phyloP scores from a whole-genome alignment of 2,797 vertebrate genomes.

The Catamblyrhynchus diadema region DNA sequence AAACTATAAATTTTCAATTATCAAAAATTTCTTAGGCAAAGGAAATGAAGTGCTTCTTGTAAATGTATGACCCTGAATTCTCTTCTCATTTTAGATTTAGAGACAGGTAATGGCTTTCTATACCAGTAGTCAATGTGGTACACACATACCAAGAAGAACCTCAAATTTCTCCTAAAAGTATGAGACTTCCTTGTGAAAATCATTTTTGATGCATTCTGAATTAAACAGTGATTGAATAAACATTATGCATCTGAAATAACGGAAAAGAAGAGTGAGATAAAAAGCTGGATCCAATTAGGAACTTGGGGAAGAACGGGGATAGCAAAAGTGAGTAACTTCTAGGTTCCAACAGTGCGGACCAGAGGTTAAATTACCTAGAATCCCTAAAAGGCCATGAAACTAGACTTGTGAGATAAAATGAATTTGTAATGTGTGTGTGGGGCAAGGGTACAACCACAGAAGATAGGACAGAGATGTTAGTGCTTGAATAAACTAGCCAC shows the following conservation, averaged over 20 bases:
- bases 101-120: background rate
- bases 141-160: background rate
- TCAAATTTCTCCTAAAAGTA: background rate
- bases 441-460: rapidly evolving
- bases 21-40: background rate
- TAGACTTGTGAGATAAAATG: background rate
- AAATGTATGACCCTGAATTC: background rate
- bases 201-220: background rate
- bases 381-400: background rate
- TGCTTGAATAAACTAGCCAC: background rate
- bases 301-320: background rate
- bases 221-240: background rate
- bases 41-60: background rate
- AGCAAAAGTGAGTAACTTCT: background rate
- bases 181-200: background rate
- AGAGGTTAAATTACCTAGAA: background rate
- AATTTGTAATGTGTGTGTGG: background rate
- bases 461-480: background rate
- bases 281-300: background rate
- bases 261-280: background rate
- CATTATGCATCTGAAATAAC: background rate
- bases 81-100: background rate
- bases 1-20: background rate
- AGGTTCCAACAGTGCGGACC: background rate
- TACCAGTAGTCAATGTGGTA: background rate